Percentiles rank a stretch among this genome's conserved stretches.
Evolutionary conservation across 2,113 vertebrate species (phyloP).

Genomic region (Mola mola): DNA sequence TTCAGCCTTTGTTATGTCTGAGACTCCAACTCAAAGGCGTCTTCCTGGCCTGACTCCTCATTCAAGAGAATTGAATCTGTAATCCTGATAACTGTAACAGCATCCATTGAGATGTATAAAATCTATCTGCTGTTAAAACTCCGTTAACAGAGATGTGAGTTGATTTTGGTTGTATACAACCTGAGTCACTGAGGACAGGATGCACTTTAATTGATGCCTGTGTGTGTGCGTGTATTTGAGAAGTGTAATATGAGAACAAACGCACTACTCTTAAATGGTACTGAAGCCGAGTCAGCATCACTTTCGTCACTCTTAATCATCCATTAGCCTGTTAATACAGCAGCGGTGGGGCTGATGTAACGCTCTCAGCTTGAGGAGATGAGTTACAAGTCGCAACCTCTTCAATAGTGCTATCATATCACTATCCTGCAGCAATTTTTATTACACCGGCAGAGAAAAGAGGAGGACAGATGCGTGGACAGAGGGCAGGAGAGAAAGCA

Average conservation of each 20-base stretch:
- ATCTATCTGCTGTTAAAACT: too few species aligned
- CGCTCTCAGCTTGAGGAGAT: slow-evolving; percentile 40
- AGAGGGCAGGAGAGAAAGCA: background rate
- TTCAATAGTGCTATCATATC: background rate
- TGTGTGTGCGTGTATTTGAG: background rate
- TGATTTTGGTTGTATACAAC: too few species aligned
- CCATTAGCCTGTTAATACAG: slow-evolving; percentile 47
- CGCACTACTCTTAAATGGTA: slow-evolving; percentile 11
- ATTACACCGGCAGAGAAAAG: background rate
- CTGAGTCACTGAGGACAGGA: too few species aligned
- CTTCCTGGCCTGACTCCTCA: too few species aligned
- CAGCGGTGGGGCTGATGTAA: slow-evolving; percentile 39
- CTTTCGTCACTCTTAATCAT: slow-evolving; percentile 30
- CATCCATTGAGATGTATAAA: too few species aligned
- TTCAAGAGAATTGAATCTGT: too few species aligned
- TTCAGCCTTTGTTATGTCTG: too few species aligned
- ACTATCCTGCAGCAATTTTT: background rate
- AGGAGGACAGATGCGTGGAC: background rate
- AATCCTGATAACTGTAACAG: too few species aligned
- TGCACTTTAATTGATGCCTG: background rate
- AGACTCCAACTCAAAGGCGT: too few species aligned
- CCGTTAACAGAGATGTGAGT: too few species aligned
- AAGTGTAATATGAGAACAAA: slow-evolving; percentile 21
- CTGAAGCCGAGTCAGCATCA: slow-evolving; percentile 42
- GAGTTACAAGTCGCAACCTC: slow-evolving; percentile 22